Evolutionary conservation across 2,888 invertebrate genomes (phyloP), one percentile per base, ranked within the genome.

Genomic region (Hypena proboscidalis): DNA sequence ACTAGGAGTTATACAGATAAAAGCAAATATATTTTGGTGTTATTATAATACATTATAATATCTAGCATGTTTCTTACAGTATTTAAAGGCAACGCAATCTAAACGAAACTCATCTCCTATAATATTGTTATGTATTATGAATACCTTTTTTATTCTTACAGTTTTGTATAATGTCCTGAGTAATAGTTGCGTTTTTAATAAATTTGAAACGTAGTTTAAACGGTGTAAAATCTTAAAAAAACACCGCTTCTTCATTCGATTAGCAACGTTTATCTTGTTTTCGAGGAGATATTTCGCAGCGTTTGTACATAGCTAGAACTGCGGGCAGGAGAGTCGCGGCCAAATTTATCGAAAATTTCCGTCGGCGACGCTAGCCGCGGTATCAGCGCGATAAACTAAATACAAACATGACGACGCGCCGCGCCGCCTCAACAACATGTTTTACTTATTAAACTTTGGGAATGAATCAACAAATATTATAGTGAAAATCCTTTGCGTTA

Each of bases 271-370:
- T 75, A 74, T 74, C 73, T 58, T 53, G 42, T 51, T 52, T 48
- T 44, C 41, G 46, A 21, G 26, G 41, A 67, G 69, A 60, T 70
- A 72, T 74, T 64, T 77, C 44, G 41, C 26, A 37, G 36, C 25
- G 20, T 26, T 17, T 21, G 31, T 58, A 60, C 58, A 53, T 60
- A 63, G 49, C 46, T 50, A n/a, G n/a, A n/a, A n/a, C n/a, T n/a
- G n/a, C n/a, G n/a, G 64, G 63, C 56, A 59, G 59, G 59, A 48
- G 42, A 47, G 63, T 57, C 58, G 65, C 57, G 48, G 58, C 62
- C 60, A 65, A 75, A 79, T 72, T 80, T 77, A 81, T 77, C 76
- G 67, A 80, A 80, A 78, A 78, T 72, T 77, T 80, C 77, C 78
- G 73, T 57, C 67, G 70, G 49, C 58, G 51, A 53, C 63, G 58